Percentiles rank a stretch among this genome's conserved stretches.
Conservation (phyloP, 2,888 invertebrate species). For the Tridacna crocea region DNA sequence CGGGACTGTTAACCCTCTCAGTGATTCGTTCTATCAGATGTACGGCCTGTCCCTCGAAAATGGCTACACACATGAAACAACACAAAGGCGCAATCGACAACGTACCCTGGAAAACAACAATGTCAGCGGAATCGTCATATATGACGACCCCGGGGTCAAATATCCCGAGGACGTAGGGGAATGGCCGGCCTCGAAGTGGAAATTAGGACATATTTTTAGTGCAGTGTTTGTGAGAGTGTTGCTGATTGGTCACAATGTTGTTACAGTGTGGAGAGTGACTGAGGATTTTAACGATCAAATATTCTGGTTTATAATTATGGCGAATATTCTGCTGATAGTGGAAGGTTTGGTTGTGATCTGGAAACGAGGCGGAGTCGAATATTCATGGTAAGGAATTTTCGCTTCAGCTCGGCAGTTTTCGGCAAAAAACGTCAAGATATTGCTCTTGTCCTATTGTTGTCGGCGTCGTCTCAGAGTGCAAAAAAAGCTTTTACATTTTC, state of each 20-base stretch:
- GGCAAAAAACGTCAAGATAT: too few species aligned
- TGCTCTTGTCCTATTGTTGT: too few species aligned
- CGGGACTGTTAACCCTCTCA: slow-evolving; percentile 11
- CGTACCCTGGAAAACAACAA: slow-evolving; percentile 14
- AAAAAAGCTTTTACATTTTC: too few species aligned
- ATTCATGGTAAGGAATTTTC: slow-evolving; percentile 89
- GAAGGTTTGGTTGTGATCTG: slow-evolving; percentile 95
- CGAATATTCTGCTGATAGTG: slow-evolving; percentile 85
- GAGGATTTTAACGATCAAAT: slow-evolving; percentile 87
- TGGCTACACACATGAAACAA: slow-evolving; percentile 3
- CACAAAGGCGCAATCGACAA: not conserved
- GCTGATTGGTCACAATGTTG: slow-evolving; percentile 90
- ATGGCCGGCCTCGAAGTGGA: slow-evolving; percentile 13
- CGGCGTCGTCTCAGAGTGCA: too few species aligned
- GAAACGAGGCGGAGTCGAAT: slow-evolving; percentile 95
- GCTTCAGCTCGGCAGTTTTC: not conserved
- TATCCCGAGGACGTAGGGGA: not conserved
- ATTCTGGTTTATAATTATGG: slow-evolving; percentile 93
- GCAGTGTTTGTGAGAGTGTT: slow-evolving; percentile 61
- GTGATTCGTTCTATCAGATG: slow-evolving; percentile 17
- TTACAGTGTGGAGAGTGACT: slow-evolving; percentile 95
- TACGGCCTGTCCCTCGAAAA: slow-evolving; percentile 11
- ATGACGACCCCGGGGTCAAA: slow-evolving; percentile 22
- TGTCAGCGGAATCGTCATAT: slow-evolving; percentile 1
- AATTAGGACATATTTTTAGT: slow-evolving; percentile 34